Evolutionary conservation across 2,888 invertebrate genomes (phyloP), one percentile per base, ranked within the genome.

Genomic region (Aphodius granarius): DNA sequence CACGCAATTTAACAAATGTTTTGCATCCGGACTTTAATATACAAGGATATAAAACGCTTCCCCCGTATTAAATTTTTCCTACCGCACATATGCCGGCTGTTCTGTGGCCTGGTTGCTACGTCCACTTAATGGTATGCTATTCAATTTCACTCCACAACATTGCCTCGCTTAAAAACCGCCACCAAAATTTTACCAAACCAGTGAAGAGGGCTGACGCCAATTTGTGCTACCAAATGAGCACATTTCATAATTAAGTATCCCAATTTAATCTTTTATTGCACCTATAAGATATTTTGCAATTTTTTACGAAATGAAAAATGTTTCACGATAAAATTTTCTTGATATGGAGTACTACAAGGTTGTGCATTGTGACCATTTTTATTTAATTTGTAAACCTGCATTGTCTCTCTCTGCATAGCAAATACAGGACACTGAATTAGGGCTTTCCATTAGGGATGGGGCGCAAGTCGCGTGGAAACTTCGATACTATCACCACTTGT

Each of bases 401-500:
- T 65, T 65, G 18, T 65, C 9, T 16, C 19, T 5, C 16, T 16
- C 19, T 18, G 5, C 65, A 1, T 65, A 6, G 65, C 19, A 65
- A 62, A 62, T 16, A 3, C 6, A 6, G 17, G 5, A 16, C 65
- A 15, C 6, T 68, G 68, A 19, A 68, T 13, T 68, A 13, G 19
- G 21, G 20, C n/a, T 68, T 68, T 68, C 68, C 68, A 68, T 68
- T 68, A 68, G 19, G 16, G 18, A 19, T 19, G 21, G 68, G 68
- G 68, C 22, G 5, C 21, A 20, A 9, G 43, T 13, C 43, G n/a
- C 20, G 21, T 20, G 63, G 71, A 66, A 74, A 71, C 64, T 74
- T 74, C 71, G 23, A 64, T 65, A 65, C 75, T 68, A 73, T 73
- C 66, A 75, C 68, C 75, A 75, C 75, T 75, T 75, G 72, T 71